A percentile compares a stretch with the other conserved stretches of the same genome.
Evolutionary conservation across 2,113 vertebrate genomes (phyloP).

Genomic region (Coturnix japonica): DNA sequence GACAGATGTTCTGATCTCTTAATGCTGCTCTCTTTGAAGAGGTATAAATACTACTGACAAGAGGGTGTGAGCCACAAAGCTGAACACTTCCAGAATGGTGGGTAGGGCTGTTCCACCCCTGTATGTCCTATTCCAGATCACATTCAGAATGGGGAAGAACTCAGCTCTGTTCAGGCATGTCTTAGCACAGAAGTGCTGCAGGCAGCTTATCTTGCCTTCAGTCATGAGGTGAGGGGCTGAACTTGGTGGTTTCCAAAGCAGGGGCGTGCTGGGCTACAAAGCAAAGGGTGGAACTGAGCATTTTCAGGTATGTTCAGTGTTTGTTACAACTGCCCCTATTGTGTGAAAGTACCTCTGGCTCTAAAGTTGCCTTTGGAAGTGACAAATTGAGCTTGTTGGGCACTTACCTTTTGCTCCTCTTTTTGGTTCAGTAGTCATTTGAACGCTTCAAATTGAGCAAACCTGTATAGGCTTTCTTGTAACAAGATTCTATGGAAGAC

Average conservation of each 20-base stretch:
- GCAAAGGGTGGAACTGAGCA: background rate
- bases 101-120: background rate
- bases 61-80: background rate
- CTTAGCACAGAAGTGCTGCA: background rate
- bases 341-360: background rate
- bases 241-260: background rate
- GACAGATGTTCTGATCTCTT: slow-evolving; percentile 16
- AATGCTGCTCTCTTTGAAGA: slow-evolving; percentile 59
- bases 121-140: background rate
- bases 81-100: background rate
- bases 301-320: background rate
- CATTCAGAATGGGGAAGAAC: background rate
- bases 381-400: background rate
- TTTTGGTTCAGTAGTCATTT: slow-evolving; percentile 64
- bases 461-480: slow-evolving; percentile 58
- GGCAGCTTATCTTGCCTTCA: background rate
- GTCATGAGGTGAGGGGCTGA: background rate
- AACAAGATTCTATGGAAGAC: slow-evolving; percentile 22
- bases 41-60: slow-evolving; percentile 50
- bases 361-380: background rate
- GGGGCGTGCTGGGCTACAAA: background rate
- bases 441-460: slow-evolving; percentile 49
- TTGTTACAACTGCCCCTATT: background rate
- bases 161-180: background rate
- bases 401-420: background rate